These are phyloP conservation scores for Leptocoma aspasia DNA, from an alignment of 2,113 vertebrate genomes.

Conservation along the genomic window DNA sequence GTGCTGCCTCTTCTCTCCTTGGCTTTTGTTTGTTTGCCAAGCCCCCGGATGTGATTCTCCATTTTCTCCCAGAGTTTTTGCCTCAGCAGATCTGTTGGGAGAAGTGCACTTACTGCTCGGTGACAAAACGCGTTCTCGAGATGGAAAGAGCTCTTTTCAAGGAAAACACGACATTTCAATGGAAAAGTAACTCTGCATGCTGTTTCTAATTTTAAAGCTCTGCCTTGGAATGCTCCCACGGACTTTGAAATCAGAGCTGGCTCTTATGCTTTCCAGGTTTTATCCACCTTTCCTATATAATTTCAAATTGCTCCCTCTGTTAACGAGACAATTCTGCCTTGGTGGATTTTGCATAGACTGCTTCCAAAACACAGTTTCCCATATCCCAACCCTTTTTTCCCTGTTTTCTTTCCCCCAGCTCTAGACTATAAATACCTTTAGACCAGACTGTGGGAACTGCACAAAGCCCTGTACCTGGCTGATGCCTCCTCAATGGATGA, in stretches of 20 bases:
- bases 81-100: neutral
- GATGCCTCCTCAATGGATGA: neutral
- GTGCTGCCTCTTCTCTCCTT: neutral
- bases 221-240: slow-evolving; percentile 51
- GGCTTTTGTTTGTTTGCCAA: neutral
- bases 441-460: neutral
- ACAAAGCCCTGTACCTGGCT: neutral
- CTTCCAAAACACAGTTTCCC: neutral
- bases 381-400: neutral
- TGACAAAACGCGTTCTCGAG: neutral
- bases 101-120: neutral
- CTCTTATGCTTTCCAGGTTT: slow-evolving; percentile 58
- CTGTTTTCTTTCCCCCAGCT: neutral
- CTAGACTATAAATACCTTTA: slow-evolving; percentile 2
- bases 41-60: accelerated
- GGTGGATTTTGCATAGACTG: neutral
- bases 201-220: slow-evolving; percentile 62
- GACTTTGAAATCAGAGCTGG: slow-evolving; percentile 61
- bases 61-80: neutral
- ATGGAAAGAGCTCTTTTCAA: slow-evolving; percentile 56
- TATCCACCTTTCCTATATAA: slow-evolving; percentile 45
- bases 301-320: slow-evolving; percentile 27
- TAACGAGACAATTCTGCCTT: slow-evolving; percentile 25
- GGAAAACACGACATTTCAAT: slow-evolving; percentile 55
- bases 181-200: slow-evolving; percentile 50